phyloP scores from a whole-genome alignment of 2,888 invertebrate species.

The Platycnemis pennipes region DNA sequence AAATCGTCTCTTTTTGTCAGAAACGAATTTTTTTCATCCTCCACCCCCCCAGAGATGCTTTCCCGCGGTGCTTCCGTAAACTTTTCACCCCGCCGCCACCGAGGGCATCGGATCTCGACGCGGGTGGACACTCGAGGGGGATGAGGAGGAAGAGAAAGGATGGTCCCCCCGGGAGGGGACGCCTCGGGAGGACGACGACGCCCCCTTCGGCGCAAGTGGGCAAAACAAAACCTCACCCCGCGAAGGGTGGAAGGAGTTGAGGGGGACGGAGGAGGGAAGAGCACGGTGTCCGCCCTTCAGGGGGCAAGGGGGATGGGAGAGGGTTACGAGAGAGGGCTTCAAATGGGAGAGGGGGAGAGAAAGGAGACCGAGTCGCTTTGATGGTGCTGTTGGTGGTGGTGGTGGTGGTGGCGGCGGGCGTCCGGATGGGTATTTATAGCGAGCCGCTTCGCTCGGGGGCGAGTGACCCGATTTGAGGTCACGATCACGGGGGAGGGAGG shows the following conservation, averaged over 20 bases:
- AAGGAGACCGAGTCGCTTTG: background rate
- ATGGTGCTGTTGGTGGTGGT: background rate
- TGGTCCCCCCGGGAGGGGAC: too few relatives aligned
- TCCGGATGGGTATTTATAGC: slow-evolving; percentile 19
- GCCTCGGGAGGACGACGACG: too few relatives aligned
- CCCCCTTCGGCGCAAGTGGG: too few relatives aligned
- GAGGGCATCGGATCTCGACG: background rate
- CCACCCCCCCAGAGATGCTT: background rate
- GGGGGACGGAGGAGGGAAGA: background rate
- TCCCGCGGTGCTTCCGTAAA: background rate
- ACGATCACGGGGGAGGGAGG: background rate
- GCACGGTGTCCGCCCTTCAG: background rate
- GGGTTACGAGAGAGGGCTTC: background rate
- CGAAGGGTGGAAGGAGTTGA: background rate
- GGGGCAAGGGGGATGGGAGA: background rate
- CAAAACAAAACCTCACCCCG: background rate
- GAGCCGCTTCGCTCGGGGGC: background rate
- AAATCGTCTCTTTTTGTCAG: too few relatives aligned
- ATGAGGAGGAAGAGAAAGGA: background rate
- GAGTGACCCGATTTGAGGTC: slow-evolving; percentile 55
- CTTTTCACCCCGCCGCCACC: background rate
- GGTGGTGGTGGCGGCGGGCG: background rate
- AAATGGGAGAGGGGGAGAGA: background rate
- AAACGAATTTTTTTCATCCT: background rate
- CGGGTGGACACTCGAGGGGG: background rate